Evolutionary conservation across 2,113 vertebrate genomes (phyloP).

Genomic region (Petaurus breviceps): DNA sequence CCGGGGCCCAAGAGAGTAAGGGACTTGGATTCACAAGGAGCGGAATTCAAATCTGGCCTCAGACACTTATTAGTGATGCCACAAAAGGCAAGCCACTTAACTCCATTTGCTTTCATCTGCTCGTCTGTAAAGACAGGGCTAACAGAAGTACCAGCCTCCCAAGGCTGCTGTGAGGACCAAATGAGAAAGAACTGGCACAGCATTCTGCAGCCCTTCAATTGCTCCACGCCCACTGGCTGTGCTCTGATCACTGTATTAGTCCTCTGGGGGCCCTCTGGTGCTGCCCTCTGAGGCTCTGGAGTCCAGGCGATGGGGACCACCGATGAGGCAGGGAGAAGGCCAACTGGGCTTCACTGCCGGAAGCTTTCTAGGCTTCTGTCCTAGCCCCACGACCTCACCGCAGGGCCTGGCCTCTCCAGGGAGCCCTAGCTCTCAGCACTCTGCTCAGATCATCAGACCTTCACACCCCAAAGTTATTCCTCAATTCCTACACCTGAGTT

Average conservation of each 20-base stretch:
- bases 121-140: not conserved
- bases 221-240: not conserved
- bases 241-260: not conserved
- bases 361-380: not conserved
- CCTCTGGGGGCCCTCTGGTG: too few species aligned
- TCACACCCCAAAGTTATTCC: not conserved
- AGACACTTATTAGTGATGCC: not conserved
- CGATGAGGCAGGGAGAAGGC: not conserved
- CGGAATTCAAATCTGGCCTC: not conserved
- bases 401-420: not conserved
- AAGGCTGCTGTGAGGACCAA: not conserved
- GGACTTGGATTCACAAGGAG: not conserved
- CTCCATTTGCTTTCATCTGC: not conserved
- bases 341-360: not conserved
- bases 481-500: not conserved
- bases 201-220: not conserved
- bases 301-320: not conserved
- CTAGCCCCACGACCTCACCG: not conserved
- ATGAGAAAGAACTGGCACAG: not conserved
- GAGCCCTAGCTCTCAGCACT: rapidly evolving
- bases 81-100: not conserved
- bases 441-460: not conserved
- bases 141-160: not conserved
- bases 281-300: not conserved
- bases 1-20: not conserved